Percentiles rank a stretch among this genome's conserved stretches.
These are phyloP conservation scores for Diarsia mendica DNA, from an alignment of 2,888 invertebrate species.

Conservation along the genomic window DNA sequence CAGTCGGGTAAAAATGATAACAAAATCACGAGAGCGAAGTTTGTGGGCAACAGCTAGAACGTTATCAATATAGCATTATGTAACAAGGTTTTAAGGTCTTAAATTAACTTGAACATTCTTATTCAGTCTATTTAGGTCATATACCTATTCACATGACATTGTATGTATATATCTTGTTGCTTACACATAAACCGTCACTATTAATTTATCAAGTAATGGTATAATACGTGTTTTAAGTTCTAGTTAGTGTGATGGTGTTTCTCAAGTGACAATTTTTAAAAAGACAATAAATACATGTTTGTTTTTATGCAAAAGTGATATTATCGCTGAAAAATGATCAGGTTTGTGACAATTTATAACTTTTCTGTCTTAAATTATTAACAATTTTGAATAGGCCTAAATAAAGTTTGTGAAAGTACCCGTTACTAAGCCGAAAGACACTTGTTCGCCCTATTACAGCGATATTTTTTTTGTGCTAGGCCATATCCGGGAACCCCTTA, in stretches of 20 bases:
- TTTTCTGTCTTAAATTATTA: not conserved
- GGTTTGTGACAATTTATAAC: not conserved
- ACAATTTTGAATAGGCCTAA: no score
- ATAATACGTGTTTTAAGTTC: not conserved
- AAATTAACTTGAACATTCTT: not conserved
- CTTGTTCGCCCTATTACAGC: no score
- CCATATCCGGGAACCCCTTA: no score
- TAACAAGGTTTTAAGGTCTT: not conserved
- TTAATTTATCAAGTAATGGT: not conserved
- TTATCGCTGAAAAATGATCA: slow-evolving; percentile 6
- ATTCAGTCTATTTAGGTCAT: not conserved
- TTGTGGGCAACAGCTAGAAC: no score
- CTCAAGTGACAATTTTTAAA: not conserved
- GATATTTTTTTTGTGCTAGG: no score
- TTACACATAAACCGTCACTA: slow-evolving; percentile 5
- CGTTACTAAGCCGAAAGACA: no score
- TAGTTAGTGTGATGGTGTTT: not conserved
- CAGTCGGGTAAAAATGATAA: no score
- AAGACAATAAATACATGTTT: not conserved
- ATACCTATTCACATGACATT: no score
- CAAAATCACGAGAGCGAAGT: no score
- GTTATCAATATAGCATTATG: no score
- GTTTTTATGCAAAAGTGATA: no score
- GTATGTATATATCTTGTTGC: not conserved
- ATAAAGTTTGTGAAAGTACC: no score